Conservation (phyloP, 2,113 vertebrate genomes). For the Martes martes region DNA sequence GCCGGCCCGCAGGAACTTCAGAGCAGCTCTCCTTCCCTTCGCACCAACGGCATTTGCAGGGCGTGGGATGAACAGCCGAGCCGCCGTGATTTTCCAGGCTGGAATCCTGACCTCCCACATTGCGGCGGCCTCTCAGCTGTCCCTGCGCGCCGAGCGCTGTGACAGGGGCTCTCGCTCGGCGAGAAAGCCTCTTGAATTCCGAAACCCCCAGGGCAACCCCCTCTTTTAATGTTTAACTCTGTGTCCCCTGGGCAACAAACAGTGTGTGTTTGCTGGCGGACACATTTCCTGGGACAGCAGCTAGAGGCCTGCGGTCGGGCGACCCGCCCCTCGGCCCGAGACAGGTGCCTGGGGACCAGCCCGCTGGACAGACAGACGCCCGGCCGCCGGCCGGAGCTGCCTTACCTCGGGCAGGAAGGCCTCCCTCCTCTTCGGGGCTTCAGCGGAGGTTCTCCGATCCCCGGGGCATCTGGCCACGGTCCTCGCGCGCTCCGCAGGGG, state of each 20-base stretch:
- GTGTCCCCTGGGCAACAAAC: background rate
- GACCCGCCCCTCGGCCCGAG: background rate
- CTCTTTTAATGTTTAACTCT: background rate
- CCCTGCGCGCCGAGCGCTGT: accelerated
- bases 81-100: background rate
- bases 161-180: accelerated
- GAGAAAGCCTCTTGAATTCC: background rate
- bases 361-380: background rate
- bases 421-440: background rate
- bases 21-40: accelerated
- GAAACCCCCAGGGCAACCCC: background rate
- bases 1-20: background rate
- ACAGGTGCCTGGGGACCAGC: background rate
- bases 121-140: accelerated
- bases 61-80: accelerated
- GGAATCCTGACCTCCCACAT: background rate
- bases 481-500: background rate
- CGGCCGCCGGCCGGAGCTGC: accelerated
- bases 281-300: background rate
- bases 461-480: background rate
- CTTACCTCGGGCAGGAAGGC: background rate
- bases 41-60: accelerated
- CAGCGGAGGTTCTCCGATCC: accelerated
- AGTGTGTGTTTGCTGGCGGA: accelerated
- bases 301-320: accelerated